These are phyloP conservation scores for Galeopsomyia nigrocyanea DNA, from an alignment of 2,888 invertebrate genomes.

Conservation along the genomic window DNA sequence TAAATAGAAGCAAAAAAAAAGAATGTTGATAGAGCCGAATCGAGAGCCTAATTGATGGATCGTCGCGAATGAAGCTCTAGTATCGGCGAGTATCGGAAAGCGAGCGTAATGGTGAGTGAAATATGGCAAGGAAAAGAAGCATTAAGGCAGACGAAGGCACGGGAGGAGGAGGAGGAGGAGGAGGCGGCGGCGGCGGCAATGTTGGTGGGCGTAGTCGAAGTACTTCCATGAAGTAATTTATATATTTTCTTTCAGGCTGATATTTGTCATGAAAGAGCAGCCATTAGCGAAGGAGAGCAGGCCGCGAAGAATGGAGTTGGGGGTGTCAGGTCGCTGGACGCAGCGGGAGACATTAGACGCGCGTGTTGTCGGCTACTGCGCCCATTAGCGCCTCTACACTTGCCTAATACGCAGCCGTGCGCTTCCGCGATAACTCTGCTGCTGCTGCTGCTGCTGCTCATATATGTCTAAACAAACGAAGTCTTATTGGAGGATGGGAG, in stretches of 20 bases:
- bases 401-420: conserved; percentile 41
- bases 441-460: conserved; percentile 31
- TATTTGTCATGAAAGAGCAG: conserved; percentile 69
- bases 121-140: conserved; percentile 44
- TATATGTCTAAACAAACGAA: too few relatives aligned
- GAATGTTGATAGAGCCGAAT: too few relatives aligned
- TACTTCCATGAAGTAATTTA: conserved; percentile 65
- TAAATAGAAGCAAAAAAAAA: too few relatives aligned
- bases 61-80: neutral
- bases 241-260: conserved; percentile 67
- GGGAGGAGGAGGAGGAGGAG: conserved; percentile 1
- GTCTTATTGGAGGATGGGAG: conserved; percentile 57
- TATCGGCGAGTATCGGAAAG: conserved; percentile 33
- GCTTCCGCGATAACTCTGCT: neutral
- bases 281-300: conserved; percentile 64
- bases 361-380: conserved; percentile 53
- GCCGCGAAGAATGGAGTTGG: conserved; percentile 52
- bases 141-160: conserved; percentile 39
- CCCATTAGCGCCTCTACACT: conserved; percentile 63
- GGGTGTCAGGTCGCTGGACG: conserved; percentile 58
- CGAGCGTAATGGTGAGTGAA: conserved; percentile 41
- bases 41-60: too few relatives aligned
- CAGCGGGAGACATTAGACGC: conserved; percentile 67
- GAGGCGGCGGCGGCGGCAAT: conserved; percentile 21
- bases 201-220: conserved; percentile 44